Evolutionary conservation across 2,113 vertebrate species (phyloP).

Genomic region (Pyxicephalus adspersus): DNA sequence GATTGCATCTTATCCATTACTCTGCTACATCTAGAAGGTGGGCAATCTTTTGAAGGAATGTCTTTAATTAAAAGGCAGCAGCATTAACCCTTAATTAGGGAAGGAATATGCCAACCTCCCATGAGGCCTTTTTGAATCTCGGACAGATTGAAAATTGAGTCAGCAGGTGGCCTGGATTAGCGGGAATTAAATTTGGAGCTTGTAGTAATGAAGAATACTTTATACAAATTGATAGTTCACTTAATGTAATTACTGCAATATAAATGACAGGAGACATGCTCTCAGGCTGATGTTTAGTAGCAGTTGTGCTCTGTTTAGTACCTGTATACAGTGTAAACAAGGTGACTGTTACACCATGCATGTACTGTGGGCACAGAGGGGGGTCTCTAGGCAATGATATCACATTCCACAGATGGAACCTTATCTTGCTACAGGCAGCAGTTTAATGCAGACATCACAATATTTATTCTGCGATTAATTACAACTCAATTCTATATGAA

Average conservation of each 20-base stretch:
- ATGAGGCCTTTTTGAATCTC: constrained; percentile 36
- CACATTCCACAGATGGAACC: constrained; percentile 8
- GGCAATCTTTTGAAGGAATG: constrained; percentile 9
- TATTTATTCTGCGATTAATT: background rate
- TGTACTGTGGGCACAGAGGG: background rate
- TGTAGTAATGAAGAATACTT: constrained; percentile 53
- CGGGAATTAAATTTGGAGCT: constrained; percentile 54
- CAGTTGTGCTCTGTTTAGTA: constrained; percentile 35
- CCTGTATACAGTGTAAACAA: constrained; percentile 29
- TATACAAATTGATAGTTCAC: constrained; percentile 55
- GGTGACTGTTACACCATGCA: background rate
- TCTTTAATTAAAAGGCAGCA: constrained; percentile 53
- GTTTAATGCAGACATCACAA: background rate
- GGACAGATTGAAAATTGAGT: constrained; percentile 57
- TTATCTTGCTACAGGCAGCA: background rate
- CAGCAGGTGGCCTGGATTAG: constrained; percentile 54
- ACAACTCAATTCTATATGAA: background rate
- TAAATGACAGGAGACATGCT: constrained; percentile 39
- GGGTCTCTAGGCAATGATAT: background rate
- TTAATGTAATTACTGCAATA: constrained; percentile 50
- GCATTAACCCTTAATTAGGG: constrained; percentile 55
- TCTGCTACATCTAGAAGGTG: background rate
- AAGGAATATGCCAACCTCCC: constrained; percentile 36
- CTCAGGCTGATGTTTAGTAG: constrained; percentile 30
- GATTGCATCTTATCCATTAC: constrained; percentile 12